Conservation (phyloP, 2,888 invertebrate species). For the Agrilus cyanescens region DNA sequence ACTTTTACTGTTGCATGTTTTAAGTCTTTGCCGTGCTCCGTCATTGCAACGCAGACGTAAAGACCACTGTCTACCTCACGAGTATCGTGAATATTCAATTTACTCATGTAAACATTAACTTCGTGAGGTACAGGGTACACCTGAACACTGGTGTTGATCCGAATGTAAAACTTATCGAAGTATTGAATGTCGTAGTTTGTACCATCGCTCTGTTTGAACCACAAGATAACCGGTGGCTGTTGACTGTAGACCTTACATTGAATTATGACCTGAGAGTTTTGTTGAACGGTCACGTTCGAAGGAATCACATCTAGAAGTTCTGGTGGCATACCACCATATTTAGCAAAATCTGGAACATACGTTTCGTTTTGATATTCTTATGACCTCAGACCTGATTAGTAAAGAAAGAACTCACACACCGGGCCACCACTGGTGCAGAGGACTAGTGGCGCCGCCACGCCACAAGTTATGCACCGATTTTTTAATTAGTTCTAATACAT, state of each 20-base stretch:
- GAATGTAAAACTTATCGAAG: constrained; percentile 24
- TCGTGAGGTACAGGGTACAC: constrained; percentile 22
- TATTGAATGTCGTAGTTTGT: constrained; percentile 25
- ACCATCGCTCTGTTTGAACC: constrained; percentile 30
- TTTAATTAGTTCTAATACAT: no score
- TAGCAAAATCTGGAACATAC: constrained; percentile 17
- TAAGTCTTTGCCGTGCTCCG: constrained; percentile 25
- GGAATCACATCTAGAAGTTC: constrained; percentile 24
- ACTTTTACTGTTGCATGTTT: constrained; percentile 24
- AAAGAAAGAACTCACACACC: no score
- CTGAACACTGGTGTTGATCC: constrained; percentile 18
- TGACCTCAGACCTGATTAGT: no score
- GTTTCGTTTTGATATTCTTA: no score
- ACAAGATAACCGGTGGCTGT: constrained; percentile 26
- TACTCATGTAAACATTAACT: constrained; percentile 25
- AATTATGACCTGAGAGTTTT: constrained; percentile 27
- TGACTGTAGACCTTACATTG: constrained; percentile 30
- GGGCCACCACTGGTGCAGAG: no score
- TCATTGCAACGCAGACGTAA: constrained; percentile 30
- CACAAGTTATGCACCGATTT: no score
- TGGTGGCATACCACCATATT: constrained; percentile 22
- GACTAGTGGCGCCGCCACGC: no score
- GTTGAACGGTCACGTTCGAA: constrained; percentile 23
- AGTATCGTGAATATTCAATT: constrained; percentile 28
- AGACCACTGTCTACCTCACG: constrained; percentile 26